Evolutionary conservation across 92 coral and sea anemone genomes (phyloP).

Genomic region (Zoanthus sociatus): DNA sequence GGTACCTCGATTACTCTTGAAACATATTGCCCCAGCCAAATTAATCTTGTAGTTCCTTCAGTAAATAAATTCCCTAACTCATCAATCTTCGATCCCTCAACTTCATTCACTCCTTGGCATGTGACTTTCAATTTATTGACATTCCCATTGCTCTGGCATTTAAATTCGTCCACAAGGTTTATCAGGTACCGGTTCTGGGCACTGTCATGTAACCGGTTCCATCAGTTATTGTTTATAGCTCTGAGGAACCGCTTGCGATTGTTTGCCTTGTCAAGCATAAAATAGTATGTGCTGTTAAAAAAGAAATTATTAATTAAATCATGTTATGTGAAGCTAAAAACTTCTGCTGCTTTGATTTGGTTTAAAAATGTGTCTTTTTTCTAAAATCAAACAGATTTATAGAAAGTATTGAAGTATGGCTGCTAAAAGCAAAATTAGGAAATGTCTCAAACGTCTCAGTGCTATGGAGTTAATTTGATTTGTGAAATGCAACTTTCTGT

Average conservation of each 20-base stretch:
- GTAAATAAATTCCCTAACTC: not conserved
- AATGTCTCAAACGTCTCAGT: not conserved
- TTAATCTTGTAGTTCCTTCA: not conserved
- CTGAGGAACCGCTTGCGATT: not conserved
- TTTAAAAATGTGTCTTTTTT: too few relatives aligned
- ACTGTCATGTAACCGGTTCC: not conserved
- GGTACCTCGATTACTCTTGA: not conserved
- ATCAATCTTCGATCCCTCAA: not conserved
- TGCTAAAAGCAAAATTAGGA: too few relatives aligned
- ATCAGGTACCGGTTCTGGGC: slow-evolving; percentile 28
- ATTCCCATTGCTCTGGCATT: not conserved
- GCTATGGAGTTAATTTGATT: too few relatives aligned
- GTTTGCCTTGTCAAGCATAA: not conserved
- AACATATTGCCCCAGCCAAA: not conserved
- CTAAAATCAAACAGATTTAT: too few relatives aligned
- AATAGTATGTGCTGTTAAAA: not conserved
- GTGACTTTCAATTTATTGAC: not conserved
- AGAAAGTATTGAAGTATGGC: too few relatives aligned
- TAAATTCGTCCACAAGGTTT: slow-evolving; percentile 1
- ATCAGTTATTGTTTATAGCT: not conserved
- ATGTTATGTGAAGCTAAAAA: too few relatives aligned
- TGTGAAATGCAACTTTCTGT: too few relatives aligned
- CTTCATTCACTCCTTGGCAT: not conserved
- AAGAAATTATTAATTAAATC: not conserved
- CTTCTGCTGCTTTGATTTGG: too few relatives aligned